Conservation (phyloP, 2,888 invertebrate genomes). For the Lagria hirta region DNA sequence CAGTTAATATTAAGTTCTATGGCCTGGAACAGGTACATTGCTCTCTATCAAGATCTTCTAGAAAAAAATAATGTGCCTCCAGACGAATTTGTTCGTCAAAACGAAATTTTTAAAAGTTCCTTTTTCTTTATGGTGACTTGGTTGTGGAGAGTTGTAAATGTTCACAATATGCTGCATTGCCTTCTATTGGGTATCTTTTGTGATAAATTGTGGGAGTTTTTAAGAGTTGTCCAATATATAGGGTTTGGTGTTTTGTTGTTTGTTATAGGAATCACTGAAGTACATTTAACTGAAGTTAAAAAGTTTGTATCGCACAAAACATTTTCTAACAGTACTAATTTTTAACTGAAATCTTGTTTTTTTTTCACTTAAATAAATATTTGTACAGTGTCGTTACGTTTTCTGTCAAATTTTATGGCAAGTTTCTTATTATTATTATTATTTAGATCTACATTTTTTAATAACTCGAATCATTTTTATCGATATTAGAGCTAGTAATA, state of each 20-base stretch:
- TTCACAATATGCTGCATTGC: constrained; percentile 75
- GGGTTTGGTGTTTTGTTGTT: constrained; percentile 71
- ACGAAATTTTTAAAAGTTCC: constrained; percentile 67
- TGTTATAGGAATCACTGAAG: constrained; percentile 70
- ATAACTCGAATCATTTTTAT: no score
- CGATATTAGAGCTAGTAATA: no score
- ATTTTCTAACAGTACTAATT: constrained; percentile 18
- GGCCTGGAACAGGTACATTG: constrained; percentile 84
- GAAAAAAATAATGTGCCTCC: constrained; percentile 64
- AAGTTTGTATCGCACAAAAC: constrained; percentile 54
- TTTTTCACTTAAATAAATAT: not conserved
- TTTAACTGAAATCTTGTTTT: constrained; percentile 6
- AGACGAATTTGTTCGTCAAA: constrained; percentile 59
- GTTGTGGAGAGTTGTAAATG: constrained; percentile 77
- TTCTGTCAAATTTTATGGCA: no score
- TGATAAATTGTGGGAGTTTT: constrained; percentile 79
- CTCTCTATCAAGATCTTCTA: constrained; percentile 73
- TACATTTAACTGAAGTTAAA: constrained; percentile 66
- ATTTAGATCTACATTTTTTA: no score
- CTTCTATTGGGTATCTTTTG: constrained; percentile 76
- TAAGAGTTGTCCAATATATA: constrained; percentile 68
- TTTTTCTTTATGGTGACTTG: constrained; percentile 73
- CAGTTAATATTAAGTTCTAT: constrained; percentile 74
- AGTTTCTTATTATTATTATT: no score
- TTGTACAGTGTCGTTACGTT: no score